Percentiles rank a stretch among this genome's conserved stretches.
These are phyloP conservation scores for Xestia rhomboidea DNA, from an alignment of 2,888 invertebrate species.

Conservation along the genomic window DNA sequence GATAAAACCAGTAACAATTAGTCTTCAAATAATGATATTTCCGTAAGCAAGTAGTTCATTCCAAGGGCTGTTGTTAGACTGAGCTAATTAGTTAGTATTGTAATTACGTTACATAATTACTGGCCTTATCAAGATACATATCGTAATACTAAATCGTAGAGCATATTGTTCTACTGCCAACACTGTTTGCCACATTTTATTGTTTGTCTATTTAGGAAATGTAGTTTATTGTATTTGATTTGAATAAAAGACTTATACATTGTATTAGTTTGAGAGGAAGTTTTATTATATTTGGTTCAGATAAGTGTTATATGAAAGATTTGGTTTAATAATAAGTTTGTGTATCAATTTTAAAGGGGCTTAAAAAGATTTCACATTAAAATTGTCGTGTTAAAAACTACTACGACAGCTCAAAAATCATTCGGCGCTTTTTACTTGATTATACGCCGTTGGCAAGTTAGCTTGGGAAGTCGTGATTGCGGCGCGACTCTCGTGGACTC, in stretches of 20 bases:
- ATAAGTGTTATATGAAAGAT: background rate
- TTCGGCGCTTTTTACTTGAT: conserved; percentile 12
- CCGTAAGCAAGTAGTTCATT: background rate
- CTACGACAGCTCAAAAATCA: background rate
- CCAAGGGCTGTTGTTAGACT: conserved; percentile 28
- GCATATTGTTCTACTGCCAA: conserved; percentile 28
- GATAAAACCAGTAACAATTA: conserved; percentile 35
- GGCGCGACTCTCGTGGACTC: background rate
- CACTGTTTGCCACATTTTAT: conserved; percentile 16
- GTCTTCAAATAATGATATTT: background rate
- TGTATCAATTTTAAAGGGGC: background rate
- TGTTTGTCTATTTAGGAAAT: background rate
- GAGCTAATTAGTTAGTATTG: conserved; percentile 11
- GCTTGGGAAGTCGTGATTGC: conserved; percentile 5
- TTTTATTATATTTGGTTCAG: background rate
- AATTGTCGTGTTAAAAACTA: background rate
- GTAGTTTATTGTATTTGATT: background rate
- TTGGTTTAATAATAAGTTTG: background rate
- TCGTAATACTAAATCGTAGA: background rate
- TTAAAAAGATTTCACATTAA: background rate
- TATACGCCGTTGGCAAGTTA: conserved; percentile 28
- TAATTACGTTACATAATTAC: conserved; percentile 31
- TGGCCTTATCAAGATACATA: conserved; percentile 47
- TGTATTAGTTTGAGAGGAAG: background rate
- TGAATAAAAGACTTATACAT: background rate